Evolutionary conservation across 1,140 invertebrate genomes (phyloP).

Genomic region (Sitobion miscanthi): DNA sequence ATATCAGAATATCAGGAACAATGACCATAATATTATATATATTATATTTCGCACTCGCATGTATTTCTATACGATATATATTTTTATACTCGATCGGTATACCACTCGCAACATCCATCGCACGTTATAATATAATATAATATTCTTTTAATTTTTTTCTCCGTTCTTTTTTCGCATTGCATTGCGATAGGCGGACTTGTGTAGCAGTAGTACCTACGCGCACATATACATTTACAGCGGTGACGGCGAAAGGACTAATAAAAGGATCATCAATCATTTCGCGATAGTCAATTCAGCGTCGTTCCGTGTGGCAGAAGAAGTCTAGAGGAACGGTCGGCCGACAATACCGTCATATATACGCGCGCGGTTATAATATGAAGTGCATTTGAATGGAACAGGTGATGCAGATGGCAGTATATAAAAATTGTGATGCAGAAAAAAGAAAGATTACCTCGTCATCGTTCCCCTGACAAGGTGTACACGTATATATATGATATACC

Average conservation of each 20-base stretch:
- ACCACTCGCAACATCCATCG: background rate
- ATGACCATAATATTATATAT: too few relatives aligned
- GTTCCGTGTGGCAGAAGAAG: background rate
- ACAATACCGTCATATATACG: background rate
- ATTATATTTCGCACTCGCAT: background rate
- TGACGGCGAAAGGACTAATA: background rate
- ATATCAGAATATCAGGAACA: background rate
- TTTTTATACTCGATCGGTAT: background rate
- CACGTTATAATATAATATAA: background rate
- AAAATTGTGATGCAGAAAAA: slow-evolving; percentile 24
- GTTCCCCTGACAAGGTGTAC: background rate
- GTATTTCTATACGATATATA: background rate
- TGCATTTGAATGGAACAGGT: background rate
- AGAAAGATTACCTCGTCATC: slow-evolving; percentile 32
- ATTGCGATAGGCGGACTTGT: background rate
- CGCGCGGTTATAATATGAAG: background rate
- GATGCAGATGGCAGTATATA: background rate
- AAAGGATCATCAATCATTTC: background rate
- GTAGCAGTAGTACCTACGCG: too few relatives aligned
- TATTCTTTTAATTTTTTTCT: background rate
- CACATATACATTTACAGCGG: background rate
- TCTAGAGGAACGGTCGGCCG: background rate
- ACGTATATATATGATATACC: background rate
- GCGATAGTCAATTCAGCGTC: background rate
- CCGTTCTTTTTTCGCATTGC: background rate